Evolutionary conservation across 2,113 vertebrate genomes (phyloP), one percentile per base, ranked within the genome.

Genomic region (Grammomys surdaster): DNA sequence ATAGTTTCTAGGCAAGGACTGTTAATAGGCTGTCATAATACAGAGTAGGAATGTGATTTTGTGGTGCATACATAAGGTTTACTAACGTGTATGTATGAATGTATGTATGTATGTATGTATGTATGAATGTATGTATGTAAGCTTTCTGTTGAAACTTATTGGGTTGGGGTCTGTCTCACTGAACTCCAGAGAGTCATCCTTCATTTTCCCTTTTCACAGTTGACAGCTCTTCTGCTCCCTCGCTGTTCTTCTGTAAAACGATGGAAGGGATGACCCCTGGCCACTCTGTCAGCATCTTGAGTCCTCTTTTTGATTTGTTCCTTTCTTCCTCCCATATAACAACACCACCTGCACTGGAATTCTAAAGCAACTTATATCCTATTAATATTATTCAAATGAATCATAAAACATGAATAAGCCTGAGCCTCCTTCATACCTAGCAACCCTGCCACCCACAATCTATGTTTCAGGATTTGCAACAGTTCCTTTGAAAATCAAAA

Each of bases 381-480:
- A 36, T 24, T 51, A 96, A 96, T 69, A 91, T 63, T 94, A 89
- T 82, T 84, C 91, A 97, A 96, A 87, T 72, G 51, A 93, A 93
- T 72, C 67, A 88, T 20, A 86, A 94, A 92, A 85, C 72, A 60
- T 82, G 11, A 92, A 46, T 31, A 88, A 82, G 46, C 40, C 58
- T 90, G 94, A 86, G 36, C 67, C 4, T 81, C 40, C 40, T 73
- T 90, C 89, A 86, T 60, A 19, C 48, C 33, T 31, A 69, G 73
- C 65, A 88, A 65, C n/a, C 73, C 26, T 33, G 22, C 67, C n/a
- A 77, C 58, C 31, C 51, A 58, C 5, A 26, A 51, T 70, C 96
- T 88, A 67, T 40, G 33, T 51, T 96, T 88, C 72, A 90, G 84
- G 84, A 93, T 76, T 56, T 96, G n/a, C 36, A 76, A 90, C 33